Base-by-base conservation (phyloP, 2,113 vertebrate species). In the Cranoglanis bouderius region DNA sequence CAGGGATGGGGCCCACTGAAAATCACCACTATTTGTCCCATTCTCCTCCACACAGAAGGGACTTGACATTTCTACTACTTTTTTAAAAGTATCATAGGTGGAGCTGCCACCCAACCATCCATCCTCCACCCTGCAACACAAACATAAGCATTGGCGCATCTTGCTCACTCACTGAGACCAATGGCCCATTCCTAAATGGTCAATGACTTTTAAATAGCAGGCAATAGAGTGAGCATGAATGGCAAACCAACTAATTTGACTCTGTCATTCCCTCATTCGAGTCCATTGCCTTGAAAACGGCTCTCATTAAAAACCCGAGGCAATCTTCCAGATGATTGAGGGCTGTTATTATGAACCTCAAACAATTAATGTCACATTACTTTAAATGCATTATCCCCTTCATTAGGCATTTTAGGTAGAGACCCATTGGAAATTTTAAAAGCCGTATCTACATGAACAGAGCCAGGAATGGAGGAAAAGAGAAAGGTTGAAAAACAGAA, bases 311-410 rank as follows among this genome's bases (percentile, higher is more conserved):
- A 91, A 91, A 91, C 89, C 89, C 38, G 90, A 92, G 85, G 90
- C 91, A 93, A 92, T 92, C 92, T 94, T 92, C 90, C 92, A 92
- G 91, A 93, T 92, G 93, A 94, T 94, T 92, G 92, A 93, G 92
- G 90, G 91, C 92, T 92, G 91, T 92, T 92, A 93, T 93, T 93
- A 92, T 93, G 88, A 91, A 85, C 91, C 92, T 92, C 91, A 87
- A 92, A 94, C 93, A 94, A 94, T 94, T 93, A 93, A 94, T 93
- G 92, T 94, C 93, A 94, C 93, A 93, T 94, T 93, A 93, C 92
- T 92, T 92, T 91, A 91, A 91, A 92, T 90, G 90, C 89, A 93
- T 94, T 93, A 93, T 92, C 91, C 90, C 92, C 93, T 92, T 93
- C 93, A 93, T 93, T 93, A 94, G 91, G 92, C 91, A 91, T 92